These are phyloP conservation scores for Labeo catla DNA, from an alignment of 2,113 vertebrate genomes.

Conservation along the genomic window DNA sequence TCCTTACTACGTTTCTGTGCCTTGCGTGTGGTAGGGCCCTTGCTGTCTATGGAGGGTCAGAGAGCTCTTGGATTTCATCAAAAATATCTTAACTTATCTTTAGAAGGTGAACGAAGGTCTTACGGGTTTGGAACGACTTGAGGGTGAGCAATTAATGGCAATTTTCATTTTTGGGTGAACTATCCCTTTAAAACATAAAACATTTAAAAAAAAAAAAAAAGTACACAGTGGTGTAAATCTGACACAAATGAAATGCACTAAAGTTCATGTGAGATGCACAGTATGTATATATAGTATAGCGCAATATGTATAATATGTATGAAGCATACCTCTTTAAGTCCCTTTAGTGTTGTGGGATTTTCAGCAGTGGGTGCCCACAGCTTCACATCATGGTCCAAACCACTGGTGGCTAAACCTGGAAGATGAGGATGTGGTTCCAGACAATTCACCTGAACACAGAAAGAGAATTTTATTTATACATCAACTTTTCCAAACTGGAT, in stretches of 20 bases:
- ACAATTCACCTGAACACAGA: constrained; percentile 85
- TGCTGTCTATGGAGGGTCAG: too few species aligned
- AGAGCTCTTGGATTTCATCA: too few species aligned
- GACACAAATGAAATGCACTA: background rate
- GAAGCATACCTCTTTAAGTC: constrained; percentile 84
- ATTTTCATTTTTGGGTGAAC: too few species aligned
- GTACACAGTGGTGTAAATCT: background rate
- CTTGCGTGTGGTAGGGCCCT: too few species aligned
- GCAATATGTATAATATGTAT: background rate
- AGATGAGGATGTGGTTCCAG: constrained; percentile 93
- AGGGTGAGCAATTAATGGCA: too few species aligned
- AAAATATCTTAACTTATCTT: too few species aligned
- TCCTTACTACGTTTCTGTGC: too few species aligned
- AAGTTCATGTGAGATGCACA: background rate
- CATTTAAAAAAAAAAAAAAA: too few species aligned
- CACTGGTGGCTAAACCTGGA: constrained; percentile 91
- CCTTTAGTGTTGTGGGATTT: constrained; percentile 82
- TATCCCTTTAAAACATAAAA: too few species aligned
- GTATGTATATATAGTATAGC: background rate
- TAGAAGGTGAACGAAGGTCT: too few species aligned
- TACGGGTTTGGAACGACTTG: too few species aligned
- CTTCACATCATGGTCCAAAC: constrained; percentile 92
- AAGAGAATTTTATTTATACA: background rate
- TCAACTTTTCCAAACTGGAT: background rate
- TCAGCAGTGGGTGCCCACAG: constrained; percentile 94